These are phyloP conservation scores for Perccottus glenii DNA, from an alignment of 2,113 vertebrate species.

Conservation along the genomic window DNA sequence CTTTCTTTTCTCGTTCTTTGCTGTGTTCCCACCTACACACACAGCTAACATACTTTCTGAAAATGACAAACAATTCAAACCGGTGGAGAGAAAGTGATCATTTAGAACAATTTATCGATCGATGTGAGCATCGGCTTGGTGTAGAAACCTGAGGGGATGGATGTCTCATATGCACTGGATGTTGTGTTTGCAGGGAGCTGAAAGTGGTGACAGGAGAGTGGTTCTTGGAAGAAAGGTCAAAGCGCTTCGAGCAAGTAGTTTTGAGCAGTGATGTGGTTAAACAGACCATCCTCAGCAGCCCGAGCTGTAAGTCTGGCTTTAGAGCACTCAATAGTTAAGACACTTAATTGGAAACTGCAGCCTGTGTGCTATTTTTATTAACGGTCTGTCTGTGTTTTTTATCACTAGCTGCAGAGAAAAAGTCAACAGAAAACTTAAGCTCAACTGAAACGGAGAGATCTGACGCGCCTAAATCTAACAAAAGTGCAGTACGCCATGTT, in stretches of 20 bases:
- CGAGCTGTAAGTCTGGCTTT: constrained; percentile 74
- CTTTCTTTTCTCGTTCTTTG: neutral
- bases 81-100: neutral
- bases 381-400: constrained; percentile 3
- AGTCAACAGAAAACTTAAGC: constrained; percentile 40
- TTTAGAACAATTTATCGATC: neutral
- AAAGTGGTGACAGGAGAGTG: constrained; percentile 93
- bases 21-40: neutral
- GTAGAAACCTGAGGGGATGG: neutral
- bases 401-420: constrained; percentile 50
- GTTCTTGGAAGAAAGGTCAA: constrained; percentile 95
- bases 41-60: neutral
- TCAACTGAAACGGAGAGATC: constrained; percentile 49
- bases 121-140: neutral
- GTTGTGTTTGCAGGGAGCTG: constrained; percentile 83
- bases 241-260: constrained; percentile 85
- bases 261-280: constrained; percentile 88
- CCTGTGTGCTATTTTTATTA: neutral
- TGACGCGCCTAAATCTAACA: constrained; percentile 68
- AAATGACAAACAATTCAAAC: neutral
- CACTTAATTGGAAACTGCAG: neutral
- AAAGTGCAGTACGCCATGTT: constrained; percentile 68
- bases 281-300: constrained; percentile 86
- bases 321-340: neutral
- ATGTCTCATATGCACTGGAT: neutral